phyloP scores from a whole-genome alignment of 2,797 vertebrate genomes.

The Hoplostethus mediterraneus region DNA sequence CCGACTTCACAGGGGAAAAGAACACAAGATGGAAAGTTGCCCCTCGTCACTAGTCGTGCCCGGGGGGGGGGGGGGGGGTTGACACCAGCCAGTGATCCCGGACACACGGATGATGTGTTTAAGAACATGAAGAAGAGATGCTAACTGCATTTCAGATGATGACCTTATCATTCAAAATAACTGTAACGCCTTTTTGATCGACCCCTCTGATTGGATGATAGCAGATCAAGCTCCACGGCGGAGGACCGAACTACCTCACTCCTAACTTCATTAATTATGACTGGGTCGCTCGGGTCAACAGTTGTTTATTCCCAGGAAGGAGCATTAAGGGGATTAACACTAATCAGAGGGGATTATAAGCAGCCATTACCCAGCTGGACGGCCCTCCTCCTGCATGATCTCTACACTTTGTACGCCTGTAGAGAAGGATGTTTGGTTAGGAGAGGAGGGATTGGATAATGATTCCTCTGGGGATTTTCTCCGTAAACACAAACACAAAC shows the following conservation, averaged over 20 bases:
- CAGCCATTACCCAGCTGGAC: conserved; percentile 68
- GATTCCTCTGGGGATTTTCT: conserved; percentile 70
- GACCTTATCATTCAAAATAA: neutral
- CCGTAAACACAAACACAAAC: conserved; percentile 78
- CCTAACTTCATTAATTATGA: conserved; percentile 75
- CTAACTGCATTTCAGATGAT: conserved; percentile 44
- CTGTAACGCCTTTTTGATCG: neutral
- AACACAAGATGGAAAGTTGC: conserved; percentile 73
- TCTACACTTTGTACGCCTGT: conserved; percentile 58
- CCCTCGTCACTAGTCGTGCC: conserved; percentile 48
- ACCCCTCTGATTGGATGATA: conserved; percentile 19
- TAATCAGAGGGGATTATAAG: conserved; percentile 80
- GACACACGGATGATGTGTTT: neutral
- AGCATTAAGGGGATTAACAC: conserved; percentile 75
- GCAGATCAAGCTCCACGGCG: conserved; percentile 15
- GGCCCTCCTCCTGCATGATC: conserved; percentile 59
- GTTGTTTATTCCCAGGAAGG: conserved; percentile 78
- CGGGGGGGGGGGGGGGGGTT: conserved; percentile 40
- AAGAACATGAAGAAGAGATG: conserved; percentile 27
- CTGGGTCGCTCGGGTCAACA: conserved; percentile 74
- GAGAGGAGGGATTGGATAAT: conserved; percentile 66
- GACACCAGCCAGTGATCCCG: conserved; percentile 30
- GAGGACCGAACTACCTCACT: conserved; percentile 25
- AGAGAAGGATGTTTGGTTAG: conserved; percentile 77
- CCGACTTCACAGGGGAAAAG: conserved; percentile 74